These are phyloP conservation scores for Petrocephalus microphthalmus DNA, from an alignment of 2,113 vertebrate species.

Conservation along the genomic window DNA sequence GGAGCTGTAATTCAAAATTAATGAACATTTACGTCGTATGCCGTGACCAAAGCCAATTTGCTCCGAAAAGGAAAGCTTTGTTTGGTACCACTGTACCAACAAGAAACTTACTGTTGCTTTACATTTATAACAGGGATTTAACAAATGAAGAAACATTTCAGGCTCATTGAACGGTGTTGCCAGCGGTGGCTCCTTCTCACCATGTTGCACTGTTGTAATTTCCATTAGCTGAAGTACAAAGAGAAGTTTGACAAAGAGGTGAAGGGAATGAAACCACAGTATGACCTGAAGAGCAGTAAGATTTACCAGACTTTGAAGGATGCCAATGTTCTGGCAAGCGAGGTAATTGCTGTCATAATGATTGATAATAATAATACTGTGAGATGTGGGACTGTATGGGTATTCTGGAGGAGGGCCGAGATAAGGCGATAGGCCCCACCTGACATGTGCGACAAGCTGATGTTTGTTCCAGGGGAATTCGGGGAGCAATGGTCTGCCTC, in stretches of 20 bases:
- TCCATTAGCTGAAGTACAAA: constrained; percentile 80
- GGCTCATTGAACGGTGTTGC: not conserved
- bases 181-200: not conserved
- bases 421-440: not conserved
- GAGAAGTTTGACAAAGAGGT: constrained; percentile 91
- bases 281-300: constrained; percentile 85
- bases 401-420: not conserved
- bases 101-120: not conserved
- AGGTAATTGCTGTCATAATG: constrained; percentile 57
- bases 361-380: not conserved
- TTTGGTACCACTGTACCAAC: constrained; percentile 13
- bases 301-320: constrained; percentile 92
- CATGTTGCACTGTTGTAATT: not conserved
- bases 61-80: constrained; percentile 5
- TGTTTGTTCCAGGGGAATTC: not conserved
- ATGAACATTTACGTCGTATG: not conserved
- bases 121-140: not conserved
- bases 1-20: not conserved
- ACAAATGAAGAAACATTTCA: not conserved
- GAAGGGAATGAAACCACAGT: constrained; percentile 78
- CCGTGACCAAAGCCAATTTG: not conserved
- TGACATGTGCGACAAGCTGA: not conserved
- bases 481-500: too few relatives aligned
- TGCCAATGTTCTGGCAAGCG: constrained; percentile 82
- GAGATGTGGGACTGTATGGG: not conserved